Evolutionary conservation across 1,140 invertebrate species (phyloP).

Genomic region (Pollicipes pollicipes): DNA sequence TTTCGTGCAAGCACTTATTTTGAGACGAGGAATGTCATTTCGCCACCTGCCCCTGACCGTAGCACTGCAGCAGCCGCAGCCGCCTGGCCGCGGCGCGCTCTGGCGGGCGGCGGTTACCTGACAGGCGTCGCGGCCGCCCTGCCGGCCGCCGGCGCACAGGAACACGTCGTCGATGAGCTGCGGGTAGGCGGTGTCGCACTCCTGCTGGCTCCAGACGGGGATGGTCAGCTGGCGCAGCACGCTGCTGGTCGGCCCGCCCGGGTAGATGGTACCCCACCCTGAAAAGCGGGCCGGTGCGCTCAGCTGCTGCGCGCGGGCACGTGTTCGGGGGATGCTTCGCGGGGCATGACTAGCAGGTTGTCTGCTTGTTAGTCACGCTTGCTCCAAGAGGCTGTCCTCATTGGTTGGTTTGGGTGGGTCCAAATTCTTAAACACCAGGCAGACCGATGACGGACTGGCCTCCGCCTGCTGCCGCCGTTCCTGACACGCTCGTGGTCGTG

Average conservation of each 20-base stretch:
- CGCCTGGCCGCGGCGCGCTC: not conserved
- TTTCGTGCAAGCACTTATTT: too few species aligned
- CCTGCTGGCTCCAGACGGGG: constrained; percentile 77
- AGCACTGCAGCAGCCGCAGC: not conserved
- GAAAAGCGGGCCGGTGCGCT: constrained; percentile 4
- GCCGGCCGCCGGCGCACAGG: constrained; percentile 70
- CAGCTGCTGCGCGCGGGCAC: constrained; percentile 23
- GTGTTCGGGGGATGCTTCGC: too few species aligned
- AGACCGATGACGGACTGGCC: too few species aligned
- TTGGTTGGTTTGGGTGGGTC: too few species aligned
- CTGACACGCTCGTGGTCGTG: too few species aligned
- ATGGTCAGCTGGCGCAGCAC: constrained; percentile 61
- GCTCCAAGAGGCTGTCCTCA: too few species aligned
- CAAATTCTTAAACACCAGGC: too few species aligned
- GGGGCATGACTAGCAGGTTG: too few species aligned
- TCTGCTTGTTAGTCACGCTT: too few species aligned
- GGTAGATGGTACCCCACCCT: not conserved
- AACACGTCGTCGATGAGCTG: constrained; percentile 81
- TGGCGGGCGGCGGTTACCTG: constrained; percentile 38
- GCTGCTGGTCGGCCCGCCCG: constrained; percentile 60
- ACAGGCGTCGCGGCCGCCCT: constrained; percentile 80
- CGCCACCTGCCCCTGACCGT: too few species aligned
- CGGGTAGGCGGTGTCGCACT: constrained; percentile 75
- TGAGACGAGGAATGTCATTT: too few species aligned
- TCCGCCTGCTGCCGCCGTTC: too few species aligned